Evolutionary conservation across 2,113 vertebrate genomes (phyloP).

Genomic region (Campylomormyrus tamandua): DNA sequence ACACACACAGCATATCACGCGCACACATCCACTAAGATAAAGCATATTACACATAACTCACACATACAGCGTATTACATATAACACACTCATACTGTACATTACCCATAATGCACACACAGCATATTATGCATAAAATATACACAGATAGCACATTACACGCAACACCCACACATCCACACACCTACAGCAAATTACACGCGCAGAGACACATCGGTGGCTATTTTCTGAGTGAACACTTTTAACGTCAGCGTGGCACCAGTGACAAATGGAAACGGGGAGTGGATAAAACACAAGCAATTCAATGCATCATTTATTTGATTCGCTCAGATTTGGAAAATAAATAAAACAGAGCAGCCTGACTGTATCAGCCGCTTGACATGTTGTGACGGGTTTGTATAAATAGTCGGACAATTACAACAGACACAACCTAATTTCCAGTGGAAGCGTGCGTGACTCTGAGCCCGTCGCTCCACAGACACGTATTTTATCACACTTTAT

Average conservation of each 20-base stretch:
- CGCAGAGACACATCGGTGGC: background rate
- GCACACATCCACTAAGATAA: background rate
- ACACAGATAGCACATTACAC: background rate
- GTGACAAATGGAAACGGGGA: slow-evolving; percentile 23
- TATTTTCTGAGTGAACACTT: slow-evolving; percentile 19
- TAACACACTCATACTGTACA: background rate
- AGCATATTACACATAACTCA: background rate
- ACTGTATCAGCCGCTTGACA: slow-evolving; percentile 16
- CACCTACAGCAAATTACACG: background rate
- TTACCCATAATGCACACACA: background rate
- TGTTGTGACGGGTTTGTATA: slow-evolving; percentile 36
- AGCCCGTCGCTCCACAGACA: slow-evolving; percentile 70
- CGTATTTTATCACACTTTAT: slow-evolving; percentile 80
- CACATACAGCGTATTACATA: background rate
- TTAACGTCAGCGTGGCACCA: slow-evolving; percentile 5
- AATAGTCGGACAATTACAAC: slow-evolving; percentile 77
- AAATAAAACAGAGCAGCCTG: slow-evolving; percentile 20
- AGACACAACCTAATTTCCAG: slow-evolving; percentile 79
- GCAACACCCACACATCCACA: background rate
- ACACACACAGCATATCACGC: background rate
- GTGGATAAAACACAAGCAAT: slow-evolving; percentile 21
- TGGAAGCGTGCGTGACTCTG: slow-evolving; percentile 77
- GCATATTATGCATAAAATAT: background rate
- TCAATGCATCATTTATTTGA: slow-evolving; percentile 28
- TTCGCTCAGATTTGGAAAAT: slow-evolving; percentile 24